Evolutionary conservation across 2,113 vertebrate species (phyloP), one percentile per base, ranked within the genome.

Genomic region (Seriola dumerili): DNA sequence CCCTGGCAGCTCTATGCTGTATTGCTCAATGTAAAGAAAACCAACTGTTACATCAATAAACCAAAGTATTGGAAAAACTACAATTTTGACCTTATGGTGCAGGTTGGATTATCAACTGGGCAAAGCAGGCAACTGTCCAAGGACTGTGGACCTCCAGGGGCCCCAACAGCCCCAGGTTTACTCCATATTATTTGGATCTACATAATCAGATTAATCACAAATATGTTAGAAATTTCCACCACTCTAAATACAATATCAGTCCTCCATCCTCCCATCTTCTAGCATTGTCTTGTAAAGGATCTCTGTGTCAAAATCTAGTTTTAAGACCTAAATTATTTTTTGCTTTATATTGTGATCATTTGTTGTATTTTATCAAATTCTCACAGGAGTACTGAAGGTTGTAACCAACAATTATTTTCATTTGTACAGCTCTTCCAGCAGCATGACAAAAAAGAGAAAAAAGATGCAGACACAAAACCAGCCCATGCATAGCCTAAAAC

Each of bases 401-500:
- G 17, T 19, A 21, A 8, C 0, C 44, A 46, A 4, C 2, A 4
- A 5, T 46, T 46, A 4, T 46, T 46, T 46, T 46, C 12, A 54
- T 54, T n/a, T 8, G 2, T n/a, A 55, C 2, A 23, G 8, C 8
- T 8, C 11, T 14, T 3, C 13, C 12, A 10, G 4, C 12, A n/a
- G 1, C 66, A 42, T 23, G 14, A 68, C 21, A n/a, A 58, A 55
- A 19, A 50, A 50, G 4, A 48, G 46, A 48, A 13, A 57, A 32
- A 16, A 10, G 74, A 77, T 2, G 40, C 58, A 46, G 48, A 23
- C 52, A 44, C 64, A 61, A 55, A 54, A 80, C 9, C 58, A 74
- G 34, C 25, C 25, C 29, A 19, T 19, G 21, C 66, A 50, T 52
- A 75, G 52, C 21, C 4, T 80, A 17, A 73, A 83, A 69, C 79